Evolutionary conservation across 2,113 vertebrate genomes (phyloP).

Genomic region (Salvelinus alpinus): DNA sequence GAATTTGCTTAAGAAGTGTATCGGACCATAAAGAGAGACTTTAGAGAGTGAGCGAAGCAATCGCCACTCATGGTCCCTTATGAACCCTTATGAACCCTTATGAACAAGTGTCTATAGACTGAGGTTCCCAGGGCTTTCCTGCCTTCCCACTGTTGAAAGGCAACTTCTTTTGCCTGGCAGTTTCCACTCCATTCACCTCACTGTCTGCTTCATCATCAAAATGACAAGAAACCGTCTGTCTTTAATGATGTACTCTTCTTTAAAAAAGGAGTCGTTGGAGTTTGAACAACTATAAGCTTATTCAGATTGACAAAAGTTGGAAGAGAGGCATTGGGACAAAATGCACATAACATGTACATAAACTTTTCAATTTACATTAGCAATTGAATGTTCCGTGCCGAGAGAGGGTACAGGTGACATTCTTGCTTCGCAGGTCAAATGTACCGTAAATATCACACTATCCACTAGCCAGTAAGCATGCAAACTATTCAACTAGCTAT

Average conservation of each 20-base stretch:
- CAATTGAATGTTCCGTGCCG: too few species aligned
- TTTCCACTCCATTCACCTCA: slow-evolving; percentile 54
- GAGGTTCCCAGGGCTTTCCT: slow-evolving; percentile 73
- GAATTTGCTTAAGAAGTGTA: slow-evolving; percentile 74
- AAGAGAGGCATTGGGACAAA: too few species aligned
- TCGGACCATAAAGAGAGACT: slow-evolving; percentile 71
- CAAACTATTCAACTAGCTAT: too few species aligned
- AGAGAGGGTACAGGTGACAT: too few species aligned
- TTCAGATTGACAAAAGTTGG: too few species aligned
- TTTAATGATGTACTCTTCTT: slow-evolving; percentile 50
- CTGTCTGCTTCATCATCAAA: slow-evolving; percentile 19
- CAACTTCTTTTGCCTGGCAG: slow-evolving; percentile 48
- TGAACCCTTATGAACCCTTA: slow-evolving; percentile 68
- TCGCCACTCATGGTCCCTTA: slow-evolving; percentile 49
- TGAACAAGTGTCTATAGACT: slow-evolving; percentile 62
- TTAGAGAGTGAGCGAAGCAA: slow-evolving; percentile 38
- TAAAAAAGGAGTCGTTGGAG: slow-evolving; percentile 47
- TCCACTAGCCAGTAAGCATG: too few species aligned
- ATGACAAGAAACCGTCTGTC: slow-evolving; percentile 47
- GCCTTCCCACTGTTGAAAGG: slow-evolving; percentile 66
- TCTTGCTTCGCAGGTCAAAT: too few species aligned
- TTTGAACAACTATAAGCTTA: slow-evolving; percentile 17
- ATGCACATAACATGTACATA: too few species aligned
- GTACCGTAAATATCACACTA: too few species aligned
- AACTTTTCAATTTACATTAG: too few species aligned